phyloP scores from a whole-genome alignment of 2,888 invertebrate genomes.

The Antheraea yamamai region DNA sequence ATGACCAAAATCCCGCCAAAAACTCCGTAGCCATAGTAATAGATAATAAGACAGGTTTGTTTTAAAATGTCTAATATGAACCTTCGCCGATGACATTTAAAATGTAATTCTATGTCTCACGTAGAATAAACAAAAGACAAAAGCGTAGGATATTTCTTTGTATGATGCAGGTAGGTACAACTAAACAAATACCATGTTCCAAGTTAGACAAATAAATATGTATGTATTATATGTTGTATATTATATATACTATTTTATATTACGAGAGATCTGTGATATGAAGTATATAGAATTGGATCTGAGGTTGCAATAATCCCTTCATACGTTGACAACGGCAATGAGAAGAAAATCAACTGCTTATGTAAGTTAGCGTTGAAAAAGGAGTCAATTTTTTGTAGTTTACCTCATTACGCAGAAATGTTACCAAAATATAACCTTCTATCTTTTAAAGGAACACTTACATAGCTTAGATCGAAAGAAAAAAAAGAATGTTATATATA shows the following conservation, averaged over 20 bases:
- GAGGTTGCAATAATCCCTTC: neutral
- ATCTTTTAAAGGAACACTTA: neutral
- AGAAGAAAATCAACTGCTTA: neutral
- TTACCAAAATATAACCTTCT: neutral
- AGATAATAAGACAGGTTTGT: neutral
- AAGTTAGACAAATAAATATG: neutral
- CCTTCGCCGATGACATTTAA: conserved; percentile 7
- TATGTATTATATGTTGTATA: neutral
- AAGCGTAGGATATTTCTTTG: neutral
- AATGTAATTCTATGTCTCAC: neutral
- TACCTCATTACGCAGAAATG: neutral
- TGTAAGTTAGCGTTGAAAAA: neutral
- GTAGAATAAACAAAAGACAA: neutral
- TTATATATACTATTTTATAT: neutral
- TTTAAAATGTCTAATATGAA: neutral
- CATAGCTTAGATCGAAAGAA: no score
- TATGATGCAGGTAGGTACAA: neutral
- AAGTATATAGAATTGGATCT: neutral
- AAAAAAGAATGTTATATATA: no score
- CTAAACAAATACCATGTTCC: neutral
- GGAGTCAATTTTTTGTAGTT: neutral
- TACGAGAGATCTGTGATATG: no score
- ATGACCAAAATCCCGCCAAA: no score
- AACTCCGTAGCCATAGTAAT: no score
- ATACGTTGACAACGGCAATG: neutral